These are phyloP conservation scores for Telmatherina bonti DNA, from an alignment of 2,797 vertebrate genomes.

Conservation along the genomic window DNA sequence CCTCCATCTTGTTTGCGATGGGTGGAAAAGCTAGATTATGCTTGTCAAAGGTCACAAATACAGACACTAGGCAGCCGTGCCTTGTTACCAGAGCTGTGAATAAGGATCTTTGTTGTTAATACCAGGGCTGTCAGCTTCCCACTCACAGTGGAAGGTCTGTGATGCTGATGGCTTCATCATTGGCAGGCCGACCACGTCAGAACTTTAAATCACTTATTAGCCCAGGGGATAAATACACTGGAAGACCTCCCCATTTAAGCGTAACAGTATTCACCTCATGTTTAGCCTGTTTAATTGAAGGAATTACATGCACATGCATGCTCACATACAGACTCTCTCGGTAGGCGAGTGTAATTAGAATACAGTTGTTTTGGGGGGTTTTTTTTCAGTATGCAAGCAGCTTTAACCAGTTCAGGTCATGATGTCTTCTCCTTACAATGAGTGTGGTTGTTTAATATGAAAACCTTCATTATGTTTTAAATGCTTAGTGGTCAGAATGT, in stretches of 20 bases:
- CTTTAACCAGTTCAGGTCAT: background rate
- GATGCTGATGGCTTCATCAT: conserved; percentile 71
- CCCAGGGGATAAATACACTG: conserved; percentile 47
- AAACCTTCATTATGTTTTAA: background rate
- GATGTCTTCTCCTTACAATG: background rate
- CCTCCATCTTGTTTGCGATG: conserved; percentile 8
- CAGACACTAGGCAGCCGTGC: conserved; percentile 57
- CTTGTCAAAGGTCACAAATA: conserved; percentile 59
- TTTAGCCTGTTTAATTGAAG: conserved; percentile 56
- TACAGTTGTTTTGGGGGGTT: background rate
- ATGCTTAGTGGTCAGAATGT: background rate
- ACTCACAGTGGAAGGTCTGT: conserved; percentile 75
- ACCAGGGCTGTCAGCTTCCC: conserved; percentile 47
- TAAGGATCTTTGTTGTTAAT: conserved; percentile 77
- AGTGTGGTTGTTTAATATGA: conserved; percentile 1
- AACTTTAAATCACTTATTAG: conserved; percentile 71
- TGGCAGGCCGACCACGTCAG: conserved; percentile 73
- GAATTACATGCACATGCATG: conserved; percentile 25
- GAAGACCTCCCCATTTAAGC: conserved; percentile 35
- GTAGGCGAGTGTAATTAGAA: conserved; percentile 21
- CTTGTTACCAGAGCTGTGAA: conserved; percentile 72
- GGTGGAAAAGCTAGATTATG: conserved; percentile 47
- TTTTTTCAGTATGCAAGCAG: conserved; percentile 22
- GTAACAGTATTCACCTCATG: conserved; percentile 50
- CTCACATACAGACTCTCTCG: conserved; percentile 8